These are phyloP conservation scores for Pipistrellus pipistrellus DNA, from an alignment of 2,797 vertebrate genomes.

Conservation along the genomic window DNA sequence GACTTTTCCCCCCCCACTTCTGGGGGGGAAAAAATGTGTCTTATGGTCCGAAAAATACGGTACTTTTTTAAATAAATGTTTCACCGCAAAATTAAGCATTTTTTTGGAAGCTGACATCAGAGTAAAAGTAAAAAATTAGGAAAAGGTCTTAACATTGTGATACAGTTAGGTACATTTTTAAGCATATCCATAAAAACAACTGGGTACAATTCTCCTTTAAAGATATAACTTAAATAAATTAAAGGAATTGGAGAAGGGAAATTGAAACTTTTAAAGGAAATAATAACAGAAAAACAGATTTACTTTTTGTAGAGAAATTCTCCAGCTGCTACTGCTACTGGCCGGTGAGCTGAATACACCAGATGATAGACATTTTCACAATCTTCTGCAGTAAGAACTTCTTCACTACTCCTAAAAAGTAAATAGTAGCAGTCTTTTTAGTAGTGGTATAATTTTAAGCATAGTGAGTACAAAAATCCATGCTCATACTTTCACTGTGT, in stretches of 20 bases:
- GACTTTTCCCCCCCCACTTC: too few species aligned
- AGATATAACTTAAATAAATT: conserved; percentile 27
- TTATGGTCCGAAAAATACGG: too few species aligned
- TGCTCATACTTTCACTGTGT: conserved; percentile 5
- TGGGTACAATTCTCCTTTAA: neutral
- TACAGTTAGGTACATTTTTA: neutral
- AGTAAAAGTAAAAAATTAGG: neutral
- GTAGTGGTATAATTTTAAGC: conserved; percentile 23
- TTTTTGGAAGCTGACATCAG: neutral
- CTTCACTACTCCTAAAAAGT: conserved; percentile 95
- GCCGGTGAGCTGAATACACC: conserved; percentile 99
- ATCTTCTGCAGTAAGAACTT: conserved; percentile 98
- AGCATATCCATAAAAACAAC: neutral
- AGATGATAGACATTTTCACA: conserved; percentile 99
- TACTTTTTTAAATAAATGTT: conserved; percentile 12
- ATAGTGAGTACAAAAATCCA: conserved; percentile 16
- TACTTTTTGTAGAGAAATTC: conserved; percentile 99
- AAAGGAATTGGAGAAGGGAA: neutral
- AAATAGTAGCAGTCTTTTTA: neutral
- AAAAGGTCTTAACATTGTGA: neutral
- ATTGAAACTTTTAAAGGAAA: neutral
- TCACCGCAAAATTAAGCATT: neutral
- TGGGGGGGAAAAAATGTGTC: too few species aligned
- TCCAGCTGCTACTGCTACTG: conserved; percentile 97
- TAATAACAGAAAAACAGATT: conserved; percentile 75